Evolutionary conservation across 2,113 vertebrate genomes (phyloP).

Genomic region (Oreotrochilus melanogaster): DNA sequence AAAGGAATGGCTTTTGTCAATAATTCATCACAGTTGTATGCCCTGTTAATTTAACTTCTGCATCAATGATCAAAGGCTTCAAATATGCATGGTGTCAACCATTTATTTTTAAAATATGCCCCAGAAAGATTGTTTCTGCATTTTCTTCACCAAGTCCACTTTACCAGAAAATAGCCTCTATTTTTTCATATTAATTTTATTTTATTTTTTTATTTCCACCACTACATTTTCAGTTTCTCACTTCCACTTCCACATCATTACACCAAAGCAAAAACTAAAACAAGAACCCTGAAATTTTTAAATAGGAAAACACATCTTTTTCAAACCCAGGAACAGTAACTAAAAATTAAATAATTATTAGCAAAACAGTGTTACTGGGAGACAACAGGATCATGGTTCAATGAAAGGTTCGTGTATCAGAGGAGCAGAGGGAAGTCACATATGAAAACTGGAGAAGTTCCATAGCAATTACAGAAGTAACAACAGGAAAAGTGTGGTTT

Average conservation of each 20-base stretch:
- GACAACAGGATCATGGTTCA: too few species aligned
- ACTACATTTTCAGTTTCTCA: neutral
- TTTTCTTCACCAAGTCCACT: neutral
- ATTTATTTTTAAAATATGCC: accelerated
- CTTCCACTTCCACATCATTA: neutral
- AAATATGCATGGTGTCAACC: neutral
- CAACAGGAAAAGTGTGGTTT: neutral
- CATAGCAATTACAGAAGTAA: neutral
- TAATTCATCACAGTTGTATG: slow-evolving; percentile 50
- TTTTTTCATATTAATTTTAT: neutral
- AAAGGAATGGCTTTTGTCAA: neutral
- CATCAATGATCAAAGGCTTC: slow-evolving; percentile 31
- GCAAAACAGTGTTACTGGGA: neutral
- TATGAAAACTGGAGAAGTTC: accelerated
- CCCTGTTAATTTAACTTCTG: slow-evolving; percentile 17
- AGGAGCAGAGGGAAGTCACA: neutral
- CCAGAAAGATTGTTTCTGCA: neutral
- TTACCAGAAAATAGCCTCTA: accelerated
- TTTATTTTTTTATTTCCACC: neutral
- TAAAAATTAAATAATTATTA: neutral
- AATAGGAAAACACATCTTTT: neutral
- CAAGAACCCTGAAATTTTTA: neutral
- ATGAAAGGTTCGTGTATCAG: accelerated
- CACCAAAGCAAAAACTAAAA: neutral
- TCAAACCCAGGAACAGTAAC: neutral